phyloP scores from a whole-genome alignment of 1,140 invertebrate genomes.

The Chlorops oryzae region DNA sequence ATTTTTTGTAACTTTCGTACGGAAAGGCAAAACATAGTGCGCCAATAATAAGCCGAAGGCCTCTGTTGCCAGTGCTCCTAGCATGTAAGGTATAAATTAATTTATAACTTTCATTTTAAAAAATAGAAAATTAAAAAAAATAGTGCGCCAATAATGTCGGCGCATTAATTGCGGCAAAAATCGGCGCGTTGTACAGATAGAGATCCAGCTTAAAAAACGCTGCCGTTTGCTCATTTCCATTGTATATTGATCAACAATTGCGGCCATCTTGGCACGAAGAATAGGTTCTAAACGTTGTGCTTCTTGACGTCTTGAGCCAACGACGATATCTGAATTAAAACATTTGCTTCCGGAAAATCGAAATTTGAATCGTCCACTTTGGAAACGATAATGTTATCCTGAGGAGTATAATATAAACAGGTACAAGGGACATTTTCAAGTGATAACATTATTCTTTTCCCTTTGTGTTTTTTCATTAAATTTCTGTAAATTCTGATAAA shows the following conservation, averaged over 20 bases:
- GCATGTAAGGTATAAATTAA: too few species aligned
- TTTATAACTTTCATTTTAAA: too few species aligned
- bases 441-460: constrained; percentile 47
- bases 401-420: neutral
- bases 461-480: constrained; percentile 98
- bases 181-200: too few species aligned
- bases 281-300: constrained; percentile 97
- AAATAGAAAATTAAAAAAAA: too few species aligned
- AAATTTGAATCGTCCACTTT: constrained; percentile 99
- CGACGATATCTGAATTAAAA: constrained; percentile 99
- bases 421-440: neutral
- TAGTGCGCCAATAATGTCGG: too few species aligned
- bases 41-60: too few species aligned
- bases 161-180: too few species aligned
- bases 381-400: constrained; percentile 93
- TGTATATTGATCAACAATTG: constrained; percentile 96
- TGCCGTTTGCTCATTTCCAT: constrained; percentile 98
- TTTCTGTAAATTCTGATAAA: constrained; percentile 98
- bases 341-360: constrained; percentile 99
- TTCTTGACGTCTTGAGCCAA: constrained; percentile 95
- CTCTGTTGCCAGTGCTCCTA: too few species aligned
- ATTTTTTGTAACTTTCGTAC: too few species aligned
- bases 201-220: constrained; percentile 89
- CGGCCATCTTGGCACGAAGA: constrained; percentile 95
- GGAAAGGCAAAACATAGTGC: too few species aligned